Evolutionary conservation across 2,113 vertebrate species (phyloP), one percentile per base, ranked within the genome.

Genomic region (Pavo muticus): DNA sequence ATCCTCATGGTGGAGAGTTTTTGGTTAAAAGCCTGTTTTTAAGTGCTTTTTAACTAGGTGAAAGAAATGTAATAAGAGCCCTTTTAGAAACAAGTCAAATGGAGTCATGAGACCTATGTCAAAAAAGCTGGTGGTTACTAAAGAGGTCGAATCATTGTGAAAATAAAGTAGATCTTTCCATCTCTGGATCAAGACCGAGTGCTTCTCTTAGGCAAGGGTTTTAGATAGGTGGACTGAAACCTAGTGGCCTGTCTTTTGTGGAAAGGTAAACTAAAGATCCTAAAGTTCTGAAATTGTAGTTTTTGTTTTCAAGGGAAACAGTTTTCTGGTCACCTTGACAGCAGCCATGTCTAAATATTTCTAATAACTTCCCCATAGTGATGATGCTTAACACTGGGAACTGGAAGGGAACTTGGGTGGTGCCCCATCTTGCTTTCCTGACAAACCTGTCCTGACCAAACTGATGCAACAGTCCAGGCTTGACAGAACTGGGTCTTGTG

Each of bases 31-130:
- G 35, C 12, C 23, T 35, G 25, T 27, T 72, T 63, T 47, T 17
- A 79, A 57, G 4, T 8, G 18, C 15, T 74, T 80, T 87, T 32
- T 17, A 35, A 40, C 7, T 48, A 59, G 15, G 50, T 64, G 47
- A 65, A 21, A 80, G 2, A 5, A 4, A 0, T 0, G 7, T 29
- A 3, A 4, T 76, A 32, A 90, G 68, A 64, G 17, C 0, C 1
- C 2, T 2, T 50, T 47, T 44, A 63, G 30, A 69, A 91, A 77
- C 21, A 84, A 70, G 15, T 75, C 1, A 61, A 56, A 56, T 42
- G 20, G 25, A 32, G 40, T 93, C 42, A 4, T 0, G 5, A 20
- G 88, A 39, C 1, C 9, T 52, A 0, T 14, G 45, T 71, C 72
- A 39, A 7, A 63, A 73, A 88, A 83, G 8, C 7, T 59, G 10